Evolutionary conservation across 64 coral and sea anemone species (phyloP).

Genomic region (Hydrozoanthus tunicans): DNA sequence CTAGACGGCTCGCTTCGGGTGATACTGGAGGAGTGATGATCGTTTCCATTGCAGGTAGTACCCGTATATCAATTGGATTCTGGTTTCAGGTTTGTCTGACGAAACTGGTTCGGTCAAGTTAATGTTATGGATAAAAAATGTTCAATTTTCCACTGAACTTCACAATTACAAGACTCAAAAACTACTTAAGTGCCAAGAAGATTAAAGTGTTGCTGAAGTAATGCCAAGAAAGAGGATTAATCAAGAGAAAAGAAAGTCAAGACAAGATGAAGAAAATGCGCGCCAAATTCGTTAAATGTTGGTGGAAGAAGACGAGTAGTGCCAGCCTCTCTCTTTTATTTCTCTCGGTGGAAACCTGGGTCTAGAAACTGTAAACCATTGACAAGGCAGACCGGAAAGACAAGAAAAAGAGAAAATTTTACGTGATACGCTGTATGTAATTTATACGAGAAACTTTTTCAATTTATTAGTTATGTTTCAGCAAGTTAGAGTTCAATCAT

Average conservation of each 20-base stretch:
- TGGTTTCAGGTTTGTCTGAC: too few species aligned
- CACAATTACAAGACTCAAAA: too few species aligned
- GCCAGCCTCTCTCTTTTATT: slow-evolving; percentile 12
- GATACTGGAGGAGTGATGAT: slow-evolving; percentile 59
- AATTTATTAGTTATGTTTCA: slow-evolving; percentile 2
- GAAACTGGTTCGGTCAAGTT: too few species aligned
- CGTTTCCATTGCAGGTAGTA: slow-evolving; percentile 6
- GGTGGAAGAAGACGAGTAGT: slow-evolving; percentile 25
- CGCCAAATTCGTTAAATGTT: slow-evolving; percentile 23
- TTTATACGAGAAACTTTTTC: background rate
- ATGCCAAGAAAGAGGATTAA: background rate
- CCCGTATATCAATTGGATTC: background rate
- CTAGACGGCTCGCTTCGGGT: slow-evolving; percentile 66
- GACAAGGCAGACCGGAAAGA: slow-evolving; percentile 44
- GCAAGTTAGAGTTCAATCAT: background rate
- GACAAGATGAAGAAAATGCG: background rate
- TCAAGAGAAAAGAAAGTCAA: background rate
- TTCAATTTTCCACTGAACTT: too few species aligned
- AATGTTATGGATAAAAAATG: too few species aligned
- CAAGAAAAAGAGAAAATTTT: slow-evolving; percentile 11
- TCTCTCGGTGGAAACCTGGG: background rate
- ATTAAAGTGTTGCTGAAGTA: background rate
- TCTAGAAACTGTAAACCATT: slow-evolving; percentile 28
- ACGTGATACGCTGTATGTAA: background rate
- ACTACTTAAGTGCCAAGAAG: background rate